These are phyloP conservation scores for Drosophila formosana DNA, from an alignment of 2,888 invertebrate genomes.

Conservation along the genomic window DNA sequence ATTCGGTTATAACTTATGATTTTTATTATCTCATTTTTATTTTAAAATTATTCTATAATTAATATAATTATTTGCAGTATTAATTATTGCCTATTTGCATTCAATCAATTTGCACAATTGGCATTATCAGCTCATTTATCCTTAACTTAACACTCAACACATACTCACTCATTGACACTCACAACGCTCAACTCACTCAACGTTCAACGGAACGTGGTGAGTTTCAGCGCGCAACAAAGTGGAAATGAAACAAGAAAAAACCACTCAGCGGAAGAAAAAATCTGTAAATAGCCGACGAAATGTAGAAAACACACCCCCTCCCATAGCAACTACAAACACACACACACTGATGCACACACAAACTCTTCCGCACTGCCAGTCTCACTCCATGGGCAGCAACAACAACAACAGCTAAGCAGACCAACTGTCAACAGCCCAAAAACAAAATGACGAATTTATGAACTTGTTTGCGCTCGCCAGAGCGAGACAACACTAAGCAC, in stretches of 20 bases:
- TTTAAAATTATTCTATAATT: neutral
- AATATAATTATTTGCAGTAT: neutral
- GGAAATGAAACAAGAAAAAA: conserved; percentile 57
- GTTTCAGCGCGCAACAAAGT: conserved; percentile 40
- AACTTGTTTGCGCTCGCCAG: conserved; percentile 64
- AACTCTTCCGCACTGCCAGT: conserved; percentile 15
- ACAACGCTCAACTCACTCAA: conserved; percentile 31
- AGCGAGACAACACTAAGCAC: conserved; percentile 50
- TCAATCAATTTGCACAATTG: conserved; percentile 11
- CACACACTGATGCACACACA: conserved; percentile 22
- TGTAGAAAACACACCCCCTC: conserved; percentile 64
- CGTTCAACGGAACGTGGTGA: conserved; percentile 55
- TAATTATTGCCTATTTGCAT: conserved; percentile 3
- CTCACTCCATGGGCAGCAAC: conserved; percentile 40
- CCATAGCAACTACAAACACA: conserved; percentile 16
- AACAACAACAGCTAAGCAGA: conserved; percentile 51
- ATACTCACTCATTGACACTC: neutral
- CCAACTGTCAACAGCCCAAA: conserved; percentile 82
- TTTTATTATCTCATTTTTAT: neutral
- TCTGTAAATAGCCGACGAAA: conserved; percentile 68
- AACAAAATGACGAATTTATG: conserved; percentile 84
- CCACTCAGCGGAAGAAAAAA: conserved; percentile 34
- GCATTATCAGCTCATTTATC: conserved; percentile 26
- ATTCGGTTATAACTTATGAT: neutral
- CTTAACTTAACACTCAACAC: conserved; percentile 12